Base-by-base conservation (phyloP, 1,140 invertebrate genomes). In the Dendrolimus punctatus region DNA sequence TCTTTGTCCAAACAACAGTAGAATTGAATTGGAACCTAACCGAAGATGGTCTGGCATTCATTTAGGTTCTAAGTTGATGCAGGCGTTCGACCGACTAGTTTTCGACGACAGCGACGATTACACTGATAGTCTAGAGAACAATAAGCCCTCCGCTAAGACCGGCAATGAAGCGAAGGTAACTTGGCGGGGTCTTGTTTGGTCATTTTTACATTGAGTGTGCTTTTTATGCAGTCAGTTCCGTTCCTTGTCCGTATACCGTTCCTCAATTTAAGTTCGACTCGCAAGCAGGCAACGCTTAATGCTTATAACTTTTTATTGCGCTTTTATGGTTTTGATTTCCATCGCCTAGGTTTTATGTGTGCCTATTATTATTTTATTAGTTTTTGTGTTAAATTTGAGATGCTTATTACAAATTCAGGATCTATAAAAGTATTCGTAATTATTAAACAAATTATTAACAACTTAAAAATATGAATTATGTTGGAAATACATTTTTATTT, bases 1-100 rank as follows among this genome's bases (percentile, higher is more conserved):
- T 62, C 78, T 73, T 54, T 87, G 69, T 76, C 87, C 73, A 51
- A 85, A 72, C 55, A 84, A 83, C 52, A 88, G 90, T 62, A 89
- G 88, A 51, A 88, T 87, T 58, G 91, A 92, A 51, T 86, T 85
- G 49, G 88, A 90, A 39, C 85, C 87, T 4, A 92, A 91, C 56
- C 93, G 93, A 66, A 87, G 93, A 53, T 95, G 93, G 92, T 94
- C 92, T 44, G 91, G 91, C 42, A 90, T 92, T 40, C 91, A 93
- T 50, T 78, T 93, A 38, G 91, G 91, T 46, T 91, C 91, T 0
- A 93, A 93, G 70, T 79, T 93, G 48, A 91, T 91, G 66, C 91
- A 92, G 61, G 91, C 91, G 8, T 92, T 94, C 54, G 93, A 94
- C 72, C 89, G 91, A 62, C 71, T 93, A 6, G 87, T 90, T 37